Base-by-base conservation (phyloP, 2,888 invertebrate species). In the Meiosimyza platycephala region DNA sequence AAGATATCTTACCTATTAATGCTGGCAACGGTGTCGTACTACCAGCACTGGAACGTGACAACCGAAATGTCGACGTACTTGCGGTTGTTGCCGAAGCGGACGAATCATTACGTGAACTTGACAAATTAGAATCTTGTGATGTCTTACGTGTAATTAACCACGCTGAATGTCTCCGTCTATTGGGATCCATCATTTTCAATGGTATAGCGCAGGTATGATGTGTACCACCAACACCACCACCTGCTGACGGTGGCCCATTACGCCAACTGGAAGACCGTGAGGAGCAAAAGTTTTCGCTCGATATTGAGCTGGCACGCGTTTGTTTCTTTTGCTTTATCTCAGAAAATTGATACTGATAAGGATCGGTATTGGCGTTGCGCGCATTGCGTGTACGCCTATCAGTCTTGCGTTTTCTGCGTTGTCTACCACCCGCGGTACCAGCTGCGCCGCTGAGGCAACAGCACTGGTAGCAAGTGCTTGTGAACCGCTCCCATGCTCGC, bases 111-210 rank as follows among this genome's bases (percentile, higher is more conserved):
- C 96, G 90, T 28, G 96, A 96, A 80, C 94, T 95, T 63, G 95
- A 95, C 78, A 96, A 88, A 87, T 95, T 96, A 6, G 96, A 96
- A 85, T 97, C 96, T 86, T 96, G 96, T 13, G 95, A 95, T 0
- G 96, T 95, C 88, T 96, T 96, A 69, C 96, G 89, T n/a, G 95
- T 95, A 40, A 96, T 93, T 75, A 95, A 89, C 96, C 96, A 96
- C 1, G 95, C 95, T 0, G 95, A 94, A 64, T 95, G 93, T 77
- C 95, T 90, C 70, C 95, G 89, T 82, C 94, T 92, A 33, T 85
- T 85, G 9, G 85, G 84, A 78, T 94, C 93, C 57, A 93, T 88
- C 77, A 93, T 87, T 71, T 93, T 89, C 76, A 94, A 85, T 0
- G 95, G 94, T 71, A 95, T 94, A 71, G 81, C 79, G 79, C 95